Conservation (phyloP, 2,888 invertebrate genomes). For the Philopedon plagiatum region DNA sequence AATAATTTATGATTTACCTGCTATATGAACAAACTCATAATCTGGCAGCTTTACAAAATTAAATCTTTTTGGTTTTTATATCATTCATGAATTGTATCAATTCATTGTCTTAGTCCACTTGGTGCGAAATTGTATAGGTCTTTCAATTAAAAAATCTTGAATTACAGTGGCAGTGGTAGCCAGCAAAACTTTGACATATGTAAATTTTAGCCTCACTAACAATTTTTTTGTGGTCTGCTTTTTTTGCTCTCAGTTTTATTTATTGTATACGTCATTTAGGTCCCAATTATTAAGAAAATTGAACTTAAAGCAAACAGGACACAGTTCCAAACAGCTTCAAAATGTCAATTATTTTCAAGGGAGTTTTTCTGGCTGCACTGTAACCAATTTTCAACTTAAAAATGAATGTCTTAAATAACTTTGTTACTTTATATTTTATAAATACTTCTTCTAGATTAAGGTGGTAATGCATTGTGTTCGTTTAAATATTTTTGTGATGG, state of each 20-base stretch:
- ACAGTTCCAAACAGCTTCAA: too few relatives aligned
- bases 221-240: too few relatives aligned
- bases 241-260: too few relatives aligned
- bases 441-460: conserved; percentile 16
- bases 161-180: background rate
- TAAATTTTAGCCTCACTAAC: background rate
- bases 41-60: conserved; percentile 25
- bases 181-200: background rate
- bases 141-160: background rate
- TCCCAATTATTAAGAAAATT: too few relatives aligned
- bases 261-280: too few relatives aligned
- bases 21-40: background rate
- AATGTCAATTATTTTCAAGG: too few relatives aligned
- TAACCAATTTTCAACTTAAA: background rate
- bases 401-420: background rate
- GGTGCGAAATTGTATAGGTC: background rate
- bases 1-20: background rate
- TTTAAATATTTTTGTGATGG: conserved; percentile 35
- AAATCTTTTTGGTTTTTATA: background rate
- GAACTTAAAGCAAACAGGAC: too few relatives aligned
- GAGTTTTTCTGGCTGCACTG: background rate
- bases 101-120: conserved; percentile 15
- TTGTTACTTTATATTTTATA: conserved; percentile 13
- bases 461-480: conserved; percentile 28
- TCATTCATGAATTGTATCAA: conserved; percentile 36